Evolutionary conservation across 1,140 invertebrate genomes (phyloP), one percentile per base, ranked within the genome.

Genomic region (Eupristina koningsbergeri): DNA sequence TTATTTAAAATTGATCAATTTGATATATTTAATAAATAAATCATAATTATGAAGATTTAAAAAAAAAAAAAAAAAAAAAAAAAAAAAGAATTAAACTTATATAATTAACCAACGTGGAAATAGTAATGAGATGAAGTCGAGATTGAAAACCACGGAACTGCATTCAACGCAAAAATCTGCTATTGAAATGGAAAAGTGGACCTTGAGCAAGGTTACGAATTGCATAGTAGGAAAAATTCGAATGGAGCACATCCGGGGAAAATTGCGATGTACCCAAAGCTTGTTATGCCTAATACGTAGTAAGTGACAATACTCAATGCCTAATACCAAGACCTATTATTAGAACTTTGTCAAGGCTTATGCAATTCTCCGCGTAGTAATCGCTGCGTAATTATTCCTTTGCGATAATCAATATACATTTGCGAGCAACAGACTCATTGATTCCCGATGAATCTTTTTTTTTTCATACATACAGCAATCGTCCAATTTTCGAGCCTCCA

Each of bases 311-410:
- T 69, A n/a, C n/a, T n/a, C n/a, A n/a, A n/a, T n/a, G 63, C 39
- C 22, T 39, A 74, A 22, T 41, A 22, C 26, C 26, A 17, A 31
- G 17, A 0, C n/a, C 80, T 81, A 81, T 81, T 81, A 81, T 83
- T 83, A 75, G 81, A 50, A 76, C 17, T 0, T 26, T 26, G 45
- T 63, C 81, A 83, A 83, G 81, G 81, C 22, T 73, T 69, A 5
- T 19, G 58, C 22, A 63, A 69, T 50, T 34, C 39, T 34, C 3
- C 58, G 39, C 39, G 73, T 26, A 61, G 61, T 83, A 83, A 77
- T 77, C 34, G 19, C 34, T 67, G 19, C 6, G 9, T 36, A 82
- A 82, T 82, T 83, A 77, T 77, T 58, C 9, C 5, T 53, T 45
- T 19, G 74, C 80, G 29, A 64, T 39, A 75, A 81, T 81, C 61